Conservation (phyloP, 1,140 invertebrate species). For the Polyergus mexicanus region DNA sequence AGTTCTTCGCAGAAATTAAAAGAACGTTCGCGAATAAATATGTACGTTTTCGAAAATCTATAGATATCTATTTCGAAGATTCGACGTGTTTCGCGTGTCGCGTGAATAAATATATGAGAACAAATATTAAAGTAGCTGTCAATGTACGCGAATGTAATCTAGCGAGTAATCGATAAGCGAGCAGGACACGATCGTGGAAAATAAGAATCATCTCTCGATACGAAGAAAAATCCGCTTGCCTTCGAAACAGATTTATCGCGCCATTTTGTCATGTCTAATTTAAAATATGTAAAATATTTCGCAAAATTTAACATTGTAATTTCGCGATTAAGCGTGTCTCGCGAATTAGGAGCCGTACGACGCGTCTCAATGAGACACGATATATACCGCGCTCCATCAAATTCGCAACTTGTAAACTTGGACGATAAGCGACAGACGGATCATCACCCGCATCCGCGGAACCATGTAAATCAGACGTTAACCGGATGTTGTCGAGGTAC, state of each 20-base stretch:
- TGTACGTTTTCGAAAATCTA: neutral
- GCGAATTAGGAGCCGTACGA: neutral
- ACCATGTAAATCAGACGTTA: slow-evolving; percentile 44
- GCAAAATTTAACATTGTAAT: neutral
- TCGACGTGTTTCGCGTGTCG: too few relatives aligned
- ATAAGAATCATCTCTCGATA: neutral
- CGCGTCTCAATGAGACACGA: neutral
- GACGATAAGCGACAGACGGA: slow-evolving; percentile 4
- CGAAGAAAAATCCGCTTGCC: too few relatives aligned
- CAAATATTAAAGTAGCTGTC: too few relatives aligned
- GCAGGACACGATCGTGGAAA: neutral
- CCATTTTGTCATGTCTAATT: neutral
- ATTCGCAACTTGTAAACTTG: slow-evolving; percentile 30
- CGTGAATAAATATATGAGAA: too few relatives aligned
- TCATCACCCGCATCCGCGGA: slow-evolving; percentile 15
- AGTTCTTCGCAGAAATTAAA: neutral
- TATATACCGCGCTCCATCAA: neutral
- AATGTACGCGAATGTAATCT: neutral
- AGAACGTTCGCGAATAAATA: neutral
- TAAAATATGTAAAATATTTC: neutral
- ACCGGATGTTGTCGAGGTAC: neutral
- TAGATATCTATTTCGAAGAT: neutral
- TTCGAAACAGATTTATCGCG: neutral
- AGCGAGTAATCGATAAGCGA: neutral
- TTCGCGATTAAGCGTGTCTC: neutral